Conservation (phyloP, 2,888 invertebrate species). For the Zele albiditarsus region DNA sequence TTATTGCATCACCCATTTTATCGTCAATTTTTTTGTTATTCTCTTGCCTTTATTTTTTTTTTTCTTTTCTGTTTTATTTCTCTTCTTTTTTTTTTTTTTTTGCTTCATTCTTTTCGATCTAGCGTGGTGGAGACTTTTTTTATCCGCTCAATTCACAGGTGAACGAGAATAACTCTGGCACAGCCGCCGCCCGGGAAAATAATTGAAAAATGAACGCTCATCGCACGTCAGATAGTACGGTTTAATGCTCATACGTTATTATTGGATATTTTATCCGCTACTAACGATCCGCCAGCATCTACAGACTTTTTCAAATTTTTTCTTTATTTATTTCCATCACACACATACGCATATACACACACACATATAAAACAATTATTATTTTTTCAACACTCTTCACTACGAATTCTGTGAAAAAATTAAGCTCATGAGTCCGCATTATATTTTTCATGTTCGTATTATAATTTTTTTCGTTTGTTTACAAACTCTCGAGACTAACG, state of each 20-base stretch:
- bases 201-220: conserved; percentile 43
- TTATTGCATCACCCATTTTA: conserved; percentile 3
- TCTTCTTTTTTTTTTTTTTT: neutral
- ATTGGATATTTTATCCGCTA: conserved; percentile 59
- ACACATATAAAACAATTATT: too few relatives aligned
- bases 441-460: too few relatives aligned
- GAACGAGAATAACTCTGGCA: conserved; percentile 9
- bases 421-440: too few relatives aligned
- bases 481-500: too few relatives aligned
- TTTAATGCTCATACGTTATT: conserved; percentile 64
- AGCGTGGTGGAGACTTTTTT: neutral
- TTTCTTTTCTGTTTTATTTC: neutral
- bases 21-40: neutral
- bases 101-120: conserved; percentile 5
- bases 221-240: conserved; percentile 50
- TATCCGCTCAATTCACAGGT: conserved; percentile 10
- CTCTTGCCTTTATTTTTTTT: neutral
- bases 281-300: conserved; percentile 33
- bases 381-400: too few relatives aligned
- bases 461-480: too few relatives aligned
- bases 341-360: too few relatives aligned
- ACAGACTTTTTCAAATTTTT: conserved; percentile 15
- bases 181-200: conserved; percentile 19
- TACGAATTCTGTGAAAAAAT: too few relatives aligned
- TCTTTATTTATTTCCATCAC: neutral